Percentiles rank a stretch among this genome's conserved stretches.
phyloP scores from a whole-genome alignment of 2,113 vertebrate genomes.

The Plecotus auritus region DNA sequence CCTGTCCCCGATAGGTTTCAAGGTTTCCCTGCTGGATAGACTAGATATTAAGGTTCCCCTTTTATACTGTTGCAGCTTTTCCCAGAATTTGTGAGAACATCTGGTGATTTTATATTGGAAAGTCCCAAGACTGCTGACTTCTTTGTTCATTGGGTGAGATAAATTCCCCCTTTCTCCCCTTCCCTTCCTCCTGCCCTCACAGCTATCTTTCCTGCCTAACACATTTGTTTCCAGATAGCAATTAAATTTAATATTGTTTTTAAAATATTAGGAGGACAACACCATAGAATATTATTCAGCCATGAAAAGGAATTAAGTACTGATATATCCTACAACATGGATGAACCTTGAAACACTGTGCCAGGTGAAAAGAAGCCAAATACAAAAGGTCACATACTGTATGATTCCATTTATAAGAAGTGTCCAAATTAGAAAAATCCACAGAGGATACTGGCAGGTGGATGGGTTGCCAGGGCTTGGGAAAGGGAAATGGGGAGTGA shows the following conservation, averaged over 20 bases:
- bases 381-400: background rate
- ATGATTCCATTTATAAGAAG: background rate
- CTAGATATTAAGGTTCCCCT: background rate
- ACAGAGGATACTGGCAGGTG: background rate
- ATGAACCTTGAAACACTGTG: background rate
- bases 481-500: background rate
- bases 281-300: background rate
- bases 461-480: background rate
- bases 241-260: background rate
- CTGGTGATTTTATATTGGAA: background rate
- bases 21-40: background rate
- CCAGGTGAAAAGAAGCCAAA: background rate
- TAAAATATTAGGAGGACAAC: background rate
- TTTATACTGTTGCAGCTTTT: background rate
- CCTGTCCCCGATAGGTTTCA: background rate
- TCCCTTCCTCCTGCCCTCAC: background rate
- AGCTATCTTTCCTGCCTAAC: background rate
- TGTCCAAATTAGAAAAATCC: background rate
- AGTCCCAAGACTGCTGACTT: background rate
- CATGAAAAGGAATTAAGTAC: background rate
- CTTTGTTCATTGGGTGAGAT: background rate
- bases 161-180: background rate
- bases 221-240: background rate
- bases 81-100: background rate
- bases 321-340: background rate